Evolutionary conservation across 1,140 invertebrate genomes (phyloP).

Genomic region (Lepidurus apus): DNA sequence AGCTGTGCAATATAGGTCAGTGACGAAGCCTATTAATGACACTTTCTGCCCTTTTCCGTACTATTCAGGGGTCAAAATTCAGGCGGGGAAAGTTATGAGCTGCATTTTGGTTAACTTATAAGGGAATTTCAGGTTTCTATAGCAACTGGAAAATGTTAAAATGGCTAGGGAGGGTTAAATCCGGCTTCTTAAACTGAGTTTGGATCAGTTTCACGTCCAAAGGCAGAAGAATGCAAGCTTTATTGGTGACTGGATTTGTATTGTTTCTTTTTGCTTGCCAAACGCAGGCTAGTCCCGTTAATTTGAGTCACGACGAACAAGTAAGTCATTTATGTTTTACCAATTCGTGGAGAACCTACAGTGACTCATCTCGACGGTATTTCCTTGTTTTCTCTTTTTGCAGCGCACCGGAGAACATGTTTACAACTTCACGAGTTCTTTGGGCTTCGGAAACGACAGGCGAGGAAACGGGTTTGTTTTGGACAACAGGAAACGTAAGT

Average conservation of each 20-base stretch:
- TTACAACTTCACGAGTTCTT: not conserved
- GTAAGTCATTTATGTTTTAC: not conserved
- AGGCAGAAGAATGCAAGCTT: not conserved
- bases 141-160: not conserved
- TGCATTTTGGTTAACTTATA: not conserved
- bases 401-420: not conserved
- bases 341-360: not conserved
- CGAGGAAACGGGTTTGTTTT: not conserved
- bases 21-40: not conserved
- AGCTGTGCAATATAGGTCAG: not conserved
- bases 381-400: slow-evolving; percentile 12
- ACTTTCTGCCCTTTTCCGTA: not conserved
- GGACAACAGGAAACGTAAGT: not conserved
- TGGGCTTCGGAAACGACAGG: not conserved
- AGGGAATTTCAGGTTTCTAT: not conserved
- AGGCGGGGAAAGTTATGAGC: not conserved
- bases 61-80: not conserved
- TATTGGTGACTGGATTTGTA: not conserved
- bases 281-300: slow-evolving; percentile 8
- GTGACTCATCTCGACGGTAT: not conserved
- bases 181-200: not conserved
- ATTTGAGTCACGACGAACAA: not conserved
- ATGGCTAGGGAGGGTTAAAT: not conserved
- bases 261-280: not conserved
- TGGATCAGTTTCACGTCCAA: not conserved